phyloP scores from a whole-genome alignment of 2,888 invertebrate genomes.

The Ormyrus labotus region DNA sequence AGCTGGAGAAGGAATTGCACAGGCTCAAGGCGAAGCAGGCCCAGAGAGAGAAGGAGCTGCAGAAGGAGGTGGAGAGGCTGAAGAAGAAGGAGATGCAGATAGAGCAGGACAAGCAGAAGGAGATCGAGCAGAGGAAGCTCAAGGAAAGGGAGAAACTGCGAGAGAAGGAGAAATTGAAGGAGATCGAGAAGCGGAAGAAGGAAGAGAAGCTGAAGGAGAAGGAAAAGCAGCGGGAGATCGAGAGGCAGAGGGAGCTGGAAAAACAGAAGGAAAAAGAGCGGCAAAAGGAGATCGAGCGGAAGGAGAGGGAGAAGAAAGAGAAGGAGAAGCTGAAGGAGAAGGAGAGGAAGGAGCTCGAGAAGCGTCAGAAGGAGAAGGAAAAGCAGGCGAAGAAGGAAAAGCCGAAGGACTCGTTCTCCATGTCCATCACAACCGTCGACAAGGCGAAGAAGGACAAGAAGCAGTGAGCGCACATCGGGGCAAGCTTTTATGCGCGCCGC shows the following conservation, averaged over 20 bases:
- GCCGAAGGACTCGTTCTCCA: slow-evolving; percentile 27
- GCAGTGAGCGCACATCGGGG: slow-evolving; percentile 21
- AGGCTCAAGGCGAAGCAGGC: slow-evolving; percentile 52
- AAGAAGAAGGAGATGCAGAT: slow-evolving; percentile 46
- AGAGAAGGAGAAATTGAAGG: slow-evolving; percentile 47
- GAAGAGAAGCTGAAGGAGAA: slow-evolving; percentile 51
- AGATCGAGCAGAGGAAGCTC: slow-evolving; percentile 50
- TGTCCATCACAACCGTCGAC: slow-evolving; percentile 38
- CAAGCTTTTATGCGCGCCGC: not conserved
- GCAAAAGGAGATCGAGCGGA: slow-evolving; percentile 41
- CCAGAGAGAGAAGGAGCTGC: slow-evolving; percentile 46
- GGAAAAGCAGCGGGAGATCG: slow-evolving; percentile 37
- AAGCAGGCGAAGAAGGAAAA: slow-evolving; percentile 42
- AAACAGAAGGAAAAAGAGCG: slow-evolving; percentile 38
- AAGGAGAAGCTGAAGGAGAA: slow-evolving; percentile 43
- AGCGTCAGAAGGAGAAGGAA: slow-evolving; percentile 30
- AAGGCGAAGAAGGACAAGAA: slow-evolving; percentile 55
- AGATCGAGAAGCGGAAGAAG: slow-evolving; percentile 54
- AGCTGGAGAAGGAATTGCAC: slow-evolving; percentile 53
- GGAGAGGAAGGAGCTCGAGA: slow-evolving; percentile 5
- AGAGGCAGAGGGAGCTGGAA: slow-evolving; percentile 35
- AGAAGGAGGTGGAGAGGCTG: slow-evolving; percentile 48
- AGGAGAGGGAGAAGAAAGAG: slow-evolving; percentile 45
- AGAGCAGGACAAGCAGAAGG: slow-evolving; percentile 47
- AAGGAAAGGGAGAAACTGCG: slow-evolving; percentile 50